phyloP scores from a whole-genome alignment of 2,113 vertebrate species.

The Strigops habroptila region DNA sequence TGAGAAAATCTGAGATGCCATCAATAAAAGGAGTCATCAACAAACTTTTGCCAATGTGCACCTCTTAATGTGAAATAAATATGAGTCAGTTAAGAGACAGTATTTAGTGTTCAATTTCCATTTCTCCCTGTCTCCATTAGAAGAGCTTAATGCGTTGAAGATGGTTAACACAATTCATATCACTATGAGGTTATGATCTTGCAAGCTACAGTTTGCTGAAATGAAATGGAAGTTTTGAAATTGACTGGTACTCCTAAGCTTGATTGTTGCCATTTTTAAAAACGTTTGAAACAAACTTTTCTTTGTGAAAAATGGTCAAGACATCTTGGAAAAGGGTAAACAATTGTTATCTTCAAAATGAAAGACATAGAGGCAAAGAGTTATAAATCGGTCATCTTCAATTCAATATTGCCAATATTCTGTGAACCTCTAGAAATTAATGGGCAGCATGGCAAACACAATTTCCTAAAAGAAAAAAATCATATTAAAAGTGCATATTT shows the following conservation, averaged over 20 bases:
- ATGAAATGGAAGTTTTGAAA: neutral
- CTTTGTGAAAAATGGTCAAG: neutral
- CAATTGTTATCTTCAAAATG: neutral
- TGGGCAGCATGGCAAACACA: neutral
- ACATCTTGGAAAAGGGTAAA: neutral
- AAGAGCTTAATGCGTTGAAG: neutral
- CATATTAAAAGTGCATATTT: neutral
- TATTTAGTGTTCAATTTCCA: neutral
- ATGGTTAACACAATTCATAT: neutral
- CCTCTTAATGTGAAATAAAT: neutral
- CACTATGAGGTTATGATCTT: neutral
- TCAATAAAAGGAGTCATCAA: neutral
- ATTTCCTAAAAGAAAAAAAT: neutral
- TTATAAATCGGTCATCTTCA: neutral
- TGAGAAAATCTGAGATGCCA: neutral
- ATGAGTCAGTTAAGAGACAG: neutral
- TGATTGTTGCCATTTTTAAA: neutral
- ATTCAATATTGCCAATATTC: neutral
- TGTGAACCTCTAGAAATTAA: neutral
- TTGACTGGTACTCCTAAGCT: neutral
- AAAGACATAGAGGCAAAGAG: neutral
- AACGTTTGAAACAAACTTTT: neutral
- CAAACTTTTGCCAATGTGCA: neutral
- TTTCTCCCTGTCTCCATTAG: neutral
- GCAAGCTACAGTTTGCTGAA: neutral